Conservation (phyloP, 2,797 vertebrate species). For the Nannoperca australis region DNA sequence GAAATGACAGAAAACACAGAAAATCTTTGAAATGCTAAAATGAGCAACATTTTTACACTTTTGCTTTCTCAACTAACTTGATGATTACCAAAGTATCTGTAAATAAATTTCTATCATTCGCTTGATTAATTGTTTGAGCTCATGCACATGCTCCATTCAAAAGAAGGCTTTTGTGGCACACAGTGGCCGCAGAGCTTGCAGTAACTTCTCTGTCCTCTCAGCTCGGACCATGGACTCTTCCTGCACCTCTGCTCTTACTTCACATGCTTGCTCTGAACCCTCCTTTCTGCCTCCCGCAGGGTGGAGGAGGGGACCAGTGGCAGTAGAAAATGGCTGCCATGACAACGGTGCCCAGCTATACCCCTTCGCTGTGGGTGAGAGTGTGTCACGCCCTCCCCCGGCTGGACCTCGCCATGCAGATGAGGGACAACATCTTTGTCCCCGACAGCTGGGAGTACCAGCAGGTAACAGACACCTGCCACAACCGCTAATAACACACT, state of each 20-base stretch:
- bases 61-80: not conserved
- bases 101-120: not conserved
- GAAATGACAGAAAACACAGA: not conserved
- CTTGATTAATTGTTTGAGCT: not conserved
- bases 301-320: conserved; percentile 70
- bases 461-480: conserved; percentile 81
- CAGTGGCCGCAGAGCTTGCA: rapidly evolving
- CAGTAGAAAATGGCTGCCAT: conserved; percentile 83
- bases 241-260: conserved; percentile 30
- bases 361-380: conserved; percentile 87
- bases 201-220: conserved; percentile 25
- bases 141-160: not conserved
- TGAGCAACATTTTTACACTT: too few relatives aligned
- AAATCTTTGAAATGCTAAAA: not conserved
- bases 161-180: not conserved
- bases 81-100: not conserved
- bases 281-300: conserved; percentile 56
- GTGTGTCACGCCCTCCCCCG: conserved; percentile 87
- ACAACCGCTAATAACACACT: conserved; percentile 11
- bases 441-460: conserved; percentile 90
- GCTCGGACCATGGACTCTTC: conserved; percentile 10
- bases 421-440: conserved; percentile 84
- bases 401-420: conserved; percentile 87
- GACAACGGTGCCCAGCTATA: conserved; percentile 86
- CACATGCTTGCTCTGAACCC: conserved; percentile 52